These are phyloP conservation scores for Phaethon lepturus DNA, from an alignment of 2,113 vertebrate genomes.

Conservation along the genomic window DNA sequence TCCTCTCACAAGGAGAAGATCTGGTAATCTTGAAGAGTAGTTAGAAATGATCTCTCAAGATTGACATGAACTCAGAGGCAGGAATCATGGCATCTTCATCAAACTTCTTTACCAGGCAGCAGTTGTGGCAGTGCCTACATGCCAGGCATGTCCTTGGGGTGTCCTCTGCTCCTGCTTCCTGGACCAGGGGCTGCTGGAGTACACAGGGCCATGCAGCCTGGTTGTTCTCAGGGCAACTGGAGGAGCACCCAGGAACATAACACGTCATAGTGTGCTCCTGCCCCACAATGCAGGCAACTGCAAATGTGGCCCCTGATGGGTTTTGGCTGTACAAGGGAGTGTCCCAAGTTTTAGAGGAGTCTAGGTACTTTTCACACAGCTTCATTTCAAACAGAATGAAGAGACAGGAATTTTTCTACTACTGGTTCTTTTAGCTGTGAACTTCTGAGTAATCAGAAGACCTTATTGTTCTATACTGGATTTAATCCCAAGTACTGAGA, in stretches of 20 bases:
- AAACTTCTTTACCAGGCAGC: background rate
- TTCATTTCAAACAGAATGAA: background rate
- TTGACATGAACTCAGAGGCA: background rate
- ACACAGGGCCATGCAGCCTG: background rate
- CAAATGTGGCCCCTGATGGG: too few species aligned
- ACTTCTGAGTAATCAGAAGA: background rate
- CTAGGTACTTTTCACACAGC: background rate
- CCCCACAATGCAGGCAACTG: background rate
- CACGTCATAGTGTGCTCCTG: fast-evolving
- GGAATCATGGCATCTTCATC: background rate
- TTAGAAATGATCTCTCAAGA: background rate
- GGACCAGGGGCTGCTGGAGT: background rate
- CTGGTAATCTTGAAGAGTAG: background rate
- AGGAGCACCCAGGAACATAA: background rate
- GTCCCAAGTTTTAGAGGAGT: background rate
- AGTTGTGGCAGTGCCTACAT: background rate
- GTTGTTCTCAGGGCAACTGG: background rate
- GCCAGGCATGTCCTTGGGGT: background rate
- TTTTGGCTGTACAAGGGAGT: background rate
- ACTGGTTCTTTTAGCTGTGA: background rate
- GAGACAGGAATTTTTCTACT: background rate
- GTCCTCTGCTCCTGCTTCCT: background rate
- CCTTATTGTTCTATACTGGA: background rate
- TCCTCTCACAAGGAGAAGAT: background rate
- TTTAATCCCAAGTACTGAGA: background rate